Percentiles rank a stretch among this genome's conserved stretches.
Evolutionary conservation across 2,888 invertebrate genomes (phyloP).

Genomic region (Apamea sordens): DNA sequence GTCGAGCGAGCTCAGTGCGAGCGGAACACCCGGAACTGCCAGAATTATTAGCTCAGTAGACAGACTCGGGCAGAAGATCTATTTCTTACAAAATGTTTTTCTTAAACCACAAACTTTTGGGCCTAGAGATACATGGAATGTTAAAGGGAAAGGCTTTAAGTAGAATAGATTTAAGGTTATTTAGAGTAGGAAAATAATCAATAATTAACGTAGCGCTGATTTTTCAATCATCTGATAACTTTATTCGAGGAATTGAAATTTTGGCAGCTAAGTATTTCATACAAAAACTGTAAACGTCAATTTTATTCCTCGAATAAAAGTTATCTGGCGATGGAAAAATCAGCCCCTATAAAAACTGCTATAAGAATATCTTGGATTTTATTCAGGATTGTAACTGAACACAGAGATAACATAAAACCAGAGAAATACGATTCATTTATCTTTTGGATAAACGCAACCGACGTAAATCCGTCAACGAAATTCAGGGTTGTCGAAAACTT

Average conservation of each 20-base stretch:
- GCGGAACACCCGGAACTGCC: slow-evolving; percentile 42
- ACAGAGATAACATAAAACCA: not conserved
- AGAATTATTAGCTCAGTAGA: slow-evolving; percentile 1
- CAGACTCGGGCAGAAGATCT: slow-evolving; percentile 21
- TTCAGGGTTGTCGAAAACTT: not conserved
- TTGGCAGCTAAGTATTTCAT: no score
- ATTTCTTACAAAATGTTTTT: not conserved
- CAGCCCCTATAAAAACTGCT: not conserved
- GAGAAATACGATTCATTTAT: not conserved
- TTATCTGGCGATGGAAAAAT: no score
- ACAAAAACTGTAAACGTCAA: no score
- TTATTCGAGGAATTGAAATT: no score
- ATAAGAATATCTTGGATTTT: not conserved
- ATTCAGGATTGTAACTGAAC: not conserved
- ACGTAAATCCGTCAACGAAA: not conserved
- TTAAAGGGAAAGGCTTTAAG: not conserved
- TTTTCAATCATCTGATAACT: no score
- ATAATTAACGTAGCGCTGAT: no score
- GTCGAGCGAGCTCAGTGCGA: slow-evolving; percentile 19
- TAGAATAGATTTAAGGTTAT: not conserved
- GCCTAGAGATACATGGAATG: not conserved
- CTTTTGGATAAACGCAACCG: not conserved
- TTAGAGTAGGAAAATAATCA: not conserved
- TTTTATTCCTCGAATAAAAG: no score
- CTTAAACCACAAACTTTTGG: not conserved